Conservation (phyloP, 1,140 invertebrate genomes). For the Chlorops oryzae region DNA sequence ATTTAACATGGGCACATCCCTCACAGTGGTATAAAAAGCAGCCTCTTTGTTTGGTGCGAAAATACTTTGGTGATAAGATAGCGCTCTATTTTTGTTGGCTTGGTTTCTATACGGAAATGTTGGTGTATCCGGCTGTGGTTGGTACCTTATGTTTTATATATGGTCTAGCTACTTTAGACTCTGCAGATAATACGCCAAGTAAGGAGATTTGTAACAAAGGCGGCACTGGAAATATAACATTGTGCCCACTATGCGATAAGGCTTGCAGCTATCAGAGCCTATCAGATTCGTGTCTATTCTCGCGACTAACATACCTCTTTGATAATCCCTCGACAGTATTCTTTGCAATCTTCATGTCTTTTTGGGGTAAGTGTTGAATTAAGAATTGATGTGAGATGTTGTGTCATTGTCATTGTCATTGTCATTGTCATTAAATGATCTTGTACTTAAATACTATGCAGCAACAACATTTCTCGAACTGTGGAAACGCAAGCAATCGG, state of each 20-base stretch:
- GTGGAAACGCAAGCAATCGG: slow-evolving; percentile 86
- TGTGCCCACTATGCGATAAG: slow-evolving; percentile 83
- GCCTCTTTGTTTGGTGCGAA: slow-evolving; percentile 77
- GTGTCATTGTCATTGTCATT: no score
- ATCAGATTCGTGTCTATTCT: slow-evolving; percentile 80
- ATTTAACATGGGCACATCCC: slow-evolving; percentile 84
- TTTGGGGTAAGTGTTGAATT: slow-evolving; percentile 70
- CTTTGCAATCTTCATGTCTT: slow-evolving; percentile 96
- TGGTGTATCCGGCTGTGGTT: slow-evolving; percentile 80
- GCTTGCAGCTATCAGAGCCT: slow-evolving; percentile 79
- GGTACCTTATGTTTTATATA: slow-evolving; percentile 84
- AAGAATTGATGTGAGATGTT: background rate
- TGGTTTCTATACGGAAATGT: slow-evolving; percentile 94
- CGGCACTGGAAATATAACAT: slow-evolving; percentile 65
- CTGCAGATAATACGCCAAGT: slow-evolving; percentile 76
- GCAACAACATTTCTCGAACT: slow-evolving; percentile 89
- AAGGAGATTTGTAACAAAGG: slow-evolving; percentile 79
- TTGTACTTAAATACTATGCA: slow-evolving; percentile 38
- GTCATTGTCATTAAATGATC: no score
- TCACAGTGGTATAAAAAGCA: slow-evolving; percentile 84
- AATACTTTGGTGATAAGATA: slow-evolving; percentile 95
- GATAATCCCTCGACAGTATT: slow-evolving; percentile 95
- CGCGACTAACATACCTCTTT: slow-evolving; percentile 87
- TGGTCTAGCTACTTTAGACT: slow-evolving; percentile 74
- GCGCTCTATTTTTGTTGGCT: slow-evolving; percentile 97